Evolutionary conservation across 2,113 vertebrate genomes (phyloP), one percentile per base, ranked within the genome.

Genomic region (Hippocampus barbouri): DNA sequence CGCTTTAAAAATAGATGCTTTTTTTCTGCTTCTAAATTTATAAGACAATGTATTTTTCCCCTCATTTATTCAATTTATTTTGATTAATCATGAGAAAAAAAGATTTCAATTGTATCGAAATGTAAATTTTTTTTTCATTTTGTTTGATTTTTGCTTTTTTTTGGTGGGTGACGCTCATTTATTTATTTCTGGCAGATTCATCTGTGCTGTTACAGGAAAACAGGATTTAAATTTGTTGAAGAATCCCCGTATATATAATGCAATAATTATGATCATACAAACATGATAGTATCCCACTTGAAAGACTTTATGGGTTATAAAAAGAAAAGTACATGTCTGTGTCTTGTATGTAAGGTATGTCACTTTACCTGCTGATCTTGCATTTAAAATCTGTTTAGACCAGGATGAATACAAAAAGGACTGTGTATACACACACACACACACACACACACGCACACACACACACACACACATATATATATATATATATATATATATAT

Each of bases 221-320:
- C 88, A 89, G 87, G 86, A 87, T 90, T 87, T 75, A 75, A 81
- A 75, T 69, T 54, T 79, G 59, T 77, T 79, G 54, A 61, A 34
- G 41, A n/a, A 23, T n/a, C 23, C 15, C 34, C 5, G 34, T 38
- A 38, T 6, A 82, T 71, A 63, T 78, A 83, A 90, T 86, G 90
- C 90, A 93, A 90, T 91, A 92, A 91, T 69, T 77, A 82, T 71
- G 56, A 83, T 71, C 72, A 82, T 80, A 77, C 69, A 73, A 49
- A 78, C 74, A 0, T 85, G 84, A 89, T 85, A 82, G 85, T 87
- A 85, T 77, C 79, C 66, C 71, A 12, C 76, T 82, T 80, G 53
- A 74, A 78, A 81, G 60, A 81, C 23, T 59, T 59, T 6, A 30
- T 18, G 59, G 18, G 8, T 9, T 16, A 16, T 27, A 59, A 59